These are phyloP conservation scores for Rhingia campestris DNA, from an alignment of 2,888 invertebrate genomes.

Conservation along the genomic window DNA sequence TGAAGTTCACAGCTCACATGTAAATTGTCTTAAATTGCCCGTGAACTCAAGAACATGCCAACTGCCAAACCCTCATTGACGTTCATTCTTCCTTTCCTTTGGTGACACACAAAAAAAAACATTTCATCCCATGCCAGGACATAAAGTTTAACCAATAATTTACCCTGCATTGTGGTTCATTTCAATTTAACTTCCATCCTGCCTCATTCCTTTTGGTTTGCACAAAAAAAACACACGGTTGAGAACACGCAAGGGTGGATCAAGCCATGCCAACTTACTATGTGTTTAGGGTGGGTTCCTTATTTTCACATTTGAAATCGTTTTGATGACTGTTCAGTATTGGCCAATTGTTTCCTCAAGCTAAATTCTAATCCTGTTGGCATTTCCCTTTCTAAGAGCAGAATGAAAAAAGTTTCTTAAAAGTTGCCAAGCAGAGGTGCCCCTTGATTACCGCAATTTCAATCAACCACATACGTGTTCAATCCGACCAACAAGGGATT, in stretches of 20 bases:
- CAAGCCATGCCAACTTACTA: conserved; percentile 27
- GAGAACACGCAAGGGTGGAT: conserved; percentile 19
- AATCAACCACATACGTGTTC: conserved; percentile 22
- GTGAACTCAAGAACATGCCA: conserved; percentile 27
- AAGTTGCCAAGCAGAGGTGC: no score
- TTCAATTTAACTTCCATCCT: conserved; percentile 40
- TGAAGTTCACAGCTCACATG: conserved; percentile 19
- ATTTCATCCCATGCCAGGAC: conserved; percentile 44
- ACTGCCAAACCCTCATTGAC: neutral
- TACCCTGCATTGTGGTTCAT: conserved; percentile 41
- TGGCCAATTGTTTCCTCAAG: no score
- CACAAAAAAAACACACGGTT: no score
- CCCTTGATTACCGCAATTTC: conserved; percentile 20
- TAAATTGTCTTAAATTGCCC: conserved; percentile 40
- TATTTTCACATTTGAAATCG: no score
- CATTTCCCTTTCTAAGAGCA: no score
- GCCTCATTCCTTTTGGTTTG: neutral
- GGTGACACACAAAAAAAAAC: neutral
- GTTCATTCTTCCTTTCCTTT: neutral
- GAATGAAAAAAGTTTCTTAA: no score
- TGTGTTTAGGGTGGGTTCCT: conserved; percentile 5
- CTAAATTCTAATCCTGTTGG: no score
- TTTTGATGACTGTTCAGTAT: no score
- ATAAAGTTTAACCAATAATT: conserved; percentile 54
- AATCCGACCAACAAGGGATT: conserved; percentile 1